These are phyloP conservation scores for Artemia sp. DNA, from an alignment of 2,888 invertebrate species.

Conservation along the genomic window DNA sequence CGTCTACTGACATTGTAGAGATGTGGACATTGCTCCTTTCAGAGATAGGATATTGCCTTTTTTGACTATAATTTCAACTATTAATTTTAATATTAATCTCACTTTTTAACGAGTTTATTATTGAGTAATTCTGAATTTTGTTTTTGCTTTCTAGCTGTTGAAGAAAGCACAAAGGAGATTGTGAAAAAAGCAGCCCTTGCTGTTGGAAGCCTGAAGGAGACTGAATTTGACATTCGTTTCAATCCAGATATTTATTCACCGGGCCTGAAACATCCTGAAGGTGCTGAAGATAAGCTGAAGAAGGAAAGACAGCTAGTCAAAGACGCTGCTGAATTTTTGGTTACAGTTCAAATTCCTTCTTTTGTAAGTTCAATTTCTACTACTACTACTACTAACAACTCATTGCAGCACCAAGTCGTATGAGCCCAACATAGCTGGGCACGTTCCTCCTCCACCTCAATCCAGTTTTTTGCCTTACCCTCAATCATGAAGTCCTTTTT, in stretches of 20 bases:
- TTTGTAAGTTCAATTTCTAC: slow-evolving; percentile 46
- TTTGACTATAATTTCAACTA: too few species aligned
- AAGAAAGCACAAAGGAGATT: slow-evolving; percentile 55
- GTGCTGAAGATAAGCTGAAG: slow-evolving; percentile 46
- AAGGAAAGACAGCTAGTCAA: slow-evolving; percentile 77
- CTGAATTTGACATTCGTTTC: slow-evolving; percentile 90
- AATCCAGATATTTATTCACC: slow-evolving; percentile 97
- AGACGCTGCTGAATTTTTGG: slow-evolving; percentile 86
- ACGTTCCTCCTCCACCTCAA: slow-evolving; percentile 16
- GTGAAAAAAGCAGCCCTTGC: slow-evolving; percentile 75
- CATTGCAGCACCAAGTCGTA: background rate
- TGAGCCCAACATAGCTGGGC: background rate
- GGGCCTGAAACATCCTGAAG: slow-evolving; percentile 64
- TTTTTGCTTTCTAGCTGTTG: slow-evolving; percentile 39
- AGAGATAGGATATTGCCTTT: too few species aligned
- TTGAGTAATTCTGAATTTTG: too few species aligned
- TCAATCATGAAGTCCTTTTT: slow-evolving; percentile 16
- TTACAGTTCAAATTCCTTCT: slow-evolving; percentile 81
- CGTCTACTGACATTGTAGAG: too few species aligned
- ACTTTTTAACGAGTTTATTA: too few species aligned
- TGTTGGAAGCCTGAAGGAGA: slow-evolving; percentile 83
- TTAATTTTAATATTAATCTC: too few species aligned
- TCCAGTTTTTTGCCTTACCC: background rate
- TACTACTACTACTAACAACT: too few species aligned
- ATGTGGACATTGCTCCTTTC: too few species aligned